These are phyloP conservation scores for Lasius platythorax DNA, from an alignment of 2,888 invertebrate genomes.

Conservation along the genomic window DNA sequence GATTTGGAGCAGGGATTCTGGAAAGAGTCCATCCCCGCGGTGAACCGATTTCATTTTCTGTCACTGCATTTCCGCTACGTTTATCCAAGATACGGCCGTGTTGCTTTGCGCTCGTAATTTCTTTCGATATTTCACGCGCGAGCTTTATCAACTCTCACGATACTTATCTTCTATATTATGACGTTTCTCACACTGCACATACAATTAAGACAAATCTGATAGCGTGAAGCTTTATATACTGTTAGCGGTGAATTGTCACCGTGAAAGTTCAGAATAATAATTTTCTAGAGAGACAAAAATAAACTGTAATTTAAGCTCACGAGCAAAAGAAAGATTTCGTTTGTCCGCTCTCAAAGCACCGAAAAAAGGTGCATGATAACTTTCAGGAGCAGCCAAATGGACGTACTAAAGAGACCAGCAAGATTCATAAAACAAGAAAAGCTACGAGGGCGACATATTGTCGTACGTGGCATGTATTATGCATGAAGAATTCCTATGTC, in stretches of 20 bases:
- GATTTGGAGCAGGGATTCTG: slow-evolving; percentile 66
- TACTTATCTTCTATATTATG: not conserved
- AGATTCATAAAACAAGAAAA: slow-evolving; percentile 83
- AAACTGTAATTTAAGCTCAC: not conserved
- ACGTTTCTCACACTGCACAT: not conserved
- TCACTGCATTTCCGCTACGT: slow-evolving; percentile 36
- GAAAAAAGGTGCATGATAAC: slow-evolving; percentile 61
- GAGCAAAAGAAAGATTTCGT: slow-evolving; percentile 9
- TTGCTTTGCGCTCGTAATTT: slow-evolving; percentile 1
- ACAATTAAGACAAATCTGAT: not conserved
- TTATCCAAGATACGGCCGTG: slow-evolving; percentile 18
- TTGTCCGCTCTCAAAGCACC: slow-evolving; percentile 1
- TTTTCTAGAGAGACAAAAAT: not conserved
- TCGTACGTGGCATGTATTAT: slow-evolving; percentile 83
- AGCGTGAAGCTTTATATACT: not conserved
- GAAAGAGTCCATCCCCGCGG: slow-evolving; percentile 46
- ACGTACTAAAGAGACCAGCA: slow-evolving; percentile 67
- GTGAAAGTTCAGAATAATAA: slow-evolving; percentile 7
- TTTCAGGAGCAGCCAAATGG: slow-evolving; percentile 58
- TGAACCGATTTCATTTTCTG: slow-evolving; percentile 38
- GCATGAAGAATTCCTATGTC: slow-evolving; percentile 79
- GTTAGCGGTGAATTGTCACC: not conserved
- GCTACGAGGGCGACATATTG: slow-evolving; percentile 82
- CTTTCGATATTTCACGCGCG: slow-evolving; percentile 14
- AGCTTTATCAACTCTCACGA: not conserved